These are phyloP conservation scores for Lissocephala sabroskyi DNA, from an alignment of 2,888 invertebrate species.

Conservation along the genomic window DNA sequence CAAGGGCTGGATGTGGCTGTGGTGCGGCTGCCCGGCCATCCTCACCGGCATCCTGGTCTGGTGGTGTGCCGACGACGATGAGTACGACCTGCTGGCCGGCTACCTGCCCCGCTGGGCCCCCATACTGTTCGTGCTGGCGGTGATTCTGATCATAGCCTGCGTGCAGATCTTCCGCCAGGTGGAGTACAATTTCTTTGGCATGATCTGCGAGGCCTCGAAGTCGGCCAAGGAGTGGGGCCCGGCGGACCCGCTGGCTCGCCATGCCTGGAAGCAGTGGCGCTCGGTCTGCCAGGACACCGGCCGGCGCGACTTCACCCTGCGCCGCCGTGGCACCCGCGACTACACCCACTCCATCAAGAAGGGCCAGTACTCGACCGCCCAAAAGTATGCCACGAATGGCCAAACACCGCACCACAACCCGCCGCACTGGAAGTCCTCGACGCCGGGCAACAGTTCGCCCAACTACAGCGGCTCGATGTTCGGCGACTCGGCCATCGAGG, in stretches of 20 bases:
- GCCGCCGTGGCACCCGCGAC: conserved; percentile 71
- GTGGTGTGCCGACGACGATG: conserved; percentile 71
- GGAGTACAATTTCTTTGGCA: conserved; percentile 73
- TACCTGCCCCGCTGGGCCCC: conserved; percentile 72
- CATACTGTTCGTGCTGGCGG: conserved; percentile 65
- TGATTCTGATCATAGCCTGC: conserved; percentile 69
- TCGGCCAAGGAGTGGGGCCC: conserved; percentile 73
- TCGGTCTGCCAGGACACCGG: conserved; percentile 72
- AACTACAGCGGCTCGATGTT: conserved; percentile 73
- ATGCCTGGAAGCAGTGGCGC: conserved; percentile 73
- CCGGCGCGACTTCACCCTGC: conserved; percentile 70
- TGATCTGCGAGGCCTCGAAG: conserved; percentile 72
- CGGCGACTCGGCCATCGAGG: conserved; percentile 72
- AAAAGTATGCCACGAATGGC: conserved; percentile 48
- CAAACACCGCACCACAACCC: conserved; percentile 39
- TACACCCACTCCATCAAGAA: conserved; percentile 73
- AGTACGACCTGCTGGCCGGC: conserved; percentile 56
- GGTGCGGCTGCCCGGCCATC: conserved; percentile 70
- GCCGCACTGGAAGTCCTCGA: conserved; percentile 70
- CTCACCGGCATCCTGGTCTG: conserved; percentile 70
- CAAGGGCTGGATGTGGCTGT: conserved; percentile 69
- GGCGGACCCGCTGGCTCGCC: conserved; percentile 71
- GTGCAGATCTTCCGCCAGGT: conserved; percentile 72
- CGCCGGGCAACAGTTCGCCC: conserved; percentile 72
- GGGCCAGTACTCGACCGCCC: conserved; percentile 70